Evolutionary conservation across 2,888 invertebrate genomes (phyloP), one percentile per base, ranked within the genome.

Genomic region (Venusia cambrica): DNA sequence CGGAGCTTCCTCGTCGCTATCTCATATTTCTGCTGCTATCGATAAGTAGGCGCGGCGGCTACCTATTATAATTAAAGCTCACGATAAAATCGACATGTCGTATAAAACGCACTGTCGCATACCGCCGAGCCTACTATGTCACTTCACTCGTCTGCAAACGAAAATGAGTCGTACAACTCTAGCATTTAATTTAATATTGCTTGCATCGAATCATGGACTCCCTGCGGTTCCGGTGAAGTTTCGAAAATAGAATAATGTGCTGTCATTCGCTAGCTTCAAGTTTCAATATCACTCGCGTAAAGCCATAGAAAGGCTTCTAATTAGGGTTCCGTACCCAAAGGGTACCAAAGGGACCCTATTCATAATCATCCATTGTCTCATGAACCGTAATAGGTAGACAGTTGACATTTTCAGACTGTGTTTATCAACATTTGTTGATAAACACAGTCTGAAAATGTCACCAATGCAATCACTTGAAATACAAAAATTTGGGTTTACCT

Each of bases 61-160:
- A 63, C 57, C 71, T 72, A 72, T 76, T 72, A 70, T 70, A 75
- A 77, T 77, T 76, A 74, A 73, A 62, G 58, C 62, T 51, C 28
- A 51, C 48, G 54, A 67, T 77, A 76, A 70, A 63, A 73, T 77
- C 71, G 64, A 75, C 71, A 62, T 70, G 72, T 66, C 30, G 30
- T 40, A 33, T 28, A 38, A 29, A 38, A 34, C 29, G 25, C 25
- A 24, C 17, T 28, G 28, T 28, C 10, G 13, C 8, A 7, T 11
- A 11, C 17, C 17, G 12, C 11, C 15, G 24, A 12, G 19, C 10
- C 29, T 28, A n/a, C n/a, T n/a, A 9, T 21, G 28, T 29, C 38
- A 38, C 19, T 33, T 13, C 12, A 14, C 7, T 13, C 5, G 5
- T 9, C 9, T 9, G 32, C 18, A 18, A 6, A 10, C 14, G 11